A percentile compares a stretch with the other conserved stretches of the same genome.
Evolutionary conservation across 2,888 invertebrate genomes (phyloP).

Genomic region (Craniophora ligustri): DNA sequence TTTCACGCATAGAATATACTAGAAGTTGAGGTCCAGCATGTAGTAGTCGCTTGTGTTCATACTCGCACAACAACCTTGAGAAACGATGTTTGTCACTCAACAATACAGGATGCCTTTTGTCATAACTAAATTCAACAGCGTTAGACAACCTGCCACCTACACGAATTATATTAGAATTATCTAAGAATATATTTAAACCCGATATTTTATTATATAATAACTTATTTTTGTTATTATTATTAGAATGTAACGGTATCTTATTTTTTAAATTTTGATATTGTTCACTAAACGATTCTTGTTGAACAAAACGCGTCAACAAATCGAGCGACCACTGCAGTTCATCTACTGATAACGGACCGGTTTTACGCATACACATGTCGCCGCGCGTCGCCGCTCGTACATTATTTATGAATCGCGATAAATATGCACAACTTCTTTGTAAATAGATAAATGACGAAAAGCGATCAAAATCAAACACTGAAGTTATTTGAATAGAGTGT

Average conservation of each 20-base stretch:
- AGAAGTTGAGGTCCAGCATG: slow-evolving; percentile 12
- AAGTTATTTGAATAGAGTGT: neutral
- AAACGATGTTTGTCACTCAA: slow-evolving; percentile 4
- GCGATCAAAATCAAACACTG: slow-evolving; percentile 5
- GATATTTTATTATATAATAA: slow-evolving; percentile 1
- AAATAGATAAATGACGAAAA: slow-evolving; percentile 6
- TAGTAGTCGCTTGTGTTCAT: slow-evolving; percentile 1
- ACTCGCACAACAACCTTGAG: neutral
- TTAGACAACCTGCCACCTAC: slow-evolving; percentile 10
- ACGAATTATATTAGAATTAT: slow-evolving; percentile 3
- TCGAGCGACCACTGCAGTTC: slow-evolving; percentile 4
- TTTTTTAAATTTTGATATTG: neutral
- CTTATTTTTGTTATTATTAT: no score
- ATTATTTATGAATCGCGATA: slow-evolving; percentile 16
- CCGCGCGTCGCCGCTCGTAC: neutral
- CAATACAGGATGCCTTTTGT: slow-evolving; percentile 6
- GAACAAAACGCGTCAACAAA: slow-evolving; percentile 4
- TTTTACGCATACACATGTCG: slow-evolving; percentile 1
- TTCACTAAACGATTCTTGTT: slow-evolving; percentile 9
- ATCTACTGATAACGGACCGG: slow-evolving; percentile 4
- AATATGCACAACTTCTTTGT: slow-evolving; percentile 6
- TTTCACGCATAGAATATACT: neutral
- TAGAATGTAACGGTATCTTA: neutral
- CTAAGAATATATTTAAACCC: slow-evolving; percentile 5
- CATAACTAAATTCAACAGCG: neutral